Base-by-base conservation (phyloP, 2,113 vertebrate genomes). In the Otis tarda region DNA sequence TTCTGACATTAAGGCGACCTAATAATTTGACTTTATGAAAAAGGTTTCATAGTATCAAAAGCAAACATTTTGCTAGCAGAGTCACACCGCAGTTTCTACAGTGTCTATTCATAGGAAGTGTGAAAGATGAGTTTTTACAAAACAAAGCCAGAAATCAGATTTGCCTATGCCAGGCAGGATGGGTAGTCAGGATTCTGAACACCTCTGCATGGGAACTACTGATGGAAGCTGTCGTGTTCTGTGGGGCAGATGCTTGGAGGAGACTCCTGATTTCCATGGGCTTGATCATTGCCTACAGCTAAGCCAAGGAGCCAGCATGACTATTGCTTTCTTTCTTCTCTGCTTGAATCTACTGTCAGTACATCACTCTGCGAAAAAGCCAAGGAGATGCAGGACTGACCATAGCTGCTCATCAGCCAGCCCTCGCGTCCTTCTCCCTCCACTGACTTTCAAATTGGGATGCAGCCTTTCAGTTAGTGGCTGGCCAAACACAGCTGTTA, bases 401-500 rank as follows among this genome's bases (percentile, higher is more conserved):
- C 71, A 20, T 52, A 67, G 21, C 61, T 70, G 30, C 73, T 88
- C 55, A 92, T 55, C 85, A 78, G 7, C 7, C 49, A 95, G 14
- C 31, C 27, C 39, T 28, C 47, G 10, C 1, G 2, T 16, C 67
- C 57, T 87, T 83, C 45, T 74, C 59, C 49, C 27, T 88, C 21
- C 27, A 25, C 18, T 80, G 59, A 45, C 52, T 91, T 95, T 82
- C n/a, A 16, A 89, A 83, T 14, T 68, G 52, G 47, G 91, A 74
- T 81, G 59, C 10, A 93, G 67, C 31, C 30, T 57, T 96, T 95
- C 76, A 80, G 49, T 61, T 60, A 81, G 39, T 6, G 71, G 53
- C 76, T 91, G 90, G 83, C n/a, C 85, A 95, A 97, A 88, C 88
- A 85, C 50, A 96, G 80, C 87, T 95, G 83, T 50, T 96, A 35